Conservation (phyloP, 2,888 invertebrate species). For the Euclidia mi region DNA sequence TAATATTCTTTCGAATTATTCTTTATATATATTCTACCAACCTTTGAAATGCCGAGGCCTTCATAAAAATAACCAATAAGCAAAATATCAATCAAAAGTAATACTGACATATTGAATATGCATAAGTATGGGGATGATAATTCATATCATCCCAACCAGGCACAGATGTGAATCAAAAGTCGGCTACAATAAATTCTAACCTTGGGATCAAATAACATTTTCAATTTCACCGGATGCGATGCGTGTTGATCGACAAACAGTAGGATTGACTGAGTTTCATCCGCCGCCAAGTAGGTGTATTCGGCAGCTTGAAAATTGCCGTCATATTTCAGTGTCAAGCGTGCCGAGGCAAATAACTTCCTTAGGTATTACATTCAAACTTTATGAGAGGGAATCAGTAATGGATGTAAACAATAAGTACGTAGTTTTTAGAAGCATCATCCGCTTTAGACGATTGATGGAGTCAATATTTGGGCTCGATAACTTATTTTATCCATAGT, state of each 20-base stretch:
- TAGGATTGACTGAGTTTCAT: conserved; percentile 75
- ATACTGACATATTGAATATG: neutral
- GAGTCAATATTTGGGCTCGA: conserved; percentile 9
- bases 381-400: conserved; percentile 72
- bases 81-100: neutral
- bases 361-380: conserved; percentile 73
- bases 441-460: conserved; percentile 29
- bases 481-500: neutral
- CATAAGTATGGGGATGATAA: neutral
- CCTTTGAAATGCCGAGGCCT: no score
- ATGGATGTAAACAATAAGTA: conserved; percentile 67
- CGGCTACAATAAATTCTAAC: conserved; percentile 58
- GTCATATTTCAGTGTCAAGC: conserved; percentile 82
- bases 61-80: neutral
- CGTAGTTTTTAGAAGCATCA: conserved; percentile 48
- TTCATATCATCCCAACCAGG: conserved; percentile 25
- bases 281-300: conserved; percentile 63
- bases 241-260: conserved; percentile 81
- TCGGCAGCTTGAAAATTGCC: conserved; percentile 80
- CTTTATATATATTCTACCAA: no score
- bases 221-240: conserved; percentile 74
- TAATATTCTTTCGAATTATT: no score
- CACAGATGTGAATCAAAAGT: conserved; percentile 36
- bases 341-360: conserved; percentile 78
- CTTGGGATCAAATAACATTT: conserved; percentile 72